phyloP scores from a whole-genome alignment of 1,140 invertebrate species.

The Latrodectus geometricus region DNA sequence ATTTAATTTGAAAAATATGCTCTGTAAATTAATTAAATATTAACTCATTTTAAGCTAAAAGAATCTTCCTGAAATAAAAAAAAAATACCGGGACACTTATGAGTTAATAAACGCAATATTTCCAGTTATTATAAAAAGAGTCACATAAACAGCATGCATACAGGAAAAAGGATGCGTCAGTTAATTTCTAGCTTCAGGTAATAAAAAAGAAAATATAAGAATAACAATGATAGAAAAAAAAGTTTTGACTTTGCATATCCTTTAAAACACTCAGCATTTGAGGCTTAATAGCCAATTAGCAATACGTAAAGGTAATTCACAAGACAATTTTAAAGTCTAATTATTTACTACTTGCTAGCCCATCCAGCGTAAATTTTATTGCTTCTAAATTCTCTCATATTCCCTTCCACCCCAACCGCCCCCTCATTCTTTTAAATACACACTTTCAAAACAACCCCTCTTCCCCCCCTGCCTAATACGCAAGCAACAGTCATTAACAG shows the following conservation, averaged over 20 bases:
- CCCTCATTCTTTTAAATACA: not conserved
- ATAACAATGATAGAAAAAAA: not conserved
- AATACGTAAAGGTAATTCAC: conserved; percentile 39
- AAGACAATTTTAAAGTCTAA: conserved; percentile 47
- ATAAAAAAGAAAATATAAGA: not conserved
- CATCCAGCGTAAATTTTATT: conserved; percentile 1
- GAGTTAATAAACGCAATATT: too few relatives aligned
- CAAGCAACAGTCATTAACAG: conserved; percentile 38
- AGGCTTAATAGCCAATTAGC: conserved; percentile 53
- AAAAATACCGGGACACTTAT: too few relatives aligned
- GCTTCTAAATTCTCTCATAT: not conserved
- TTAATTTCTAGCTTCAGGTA: too few relatives aligned
- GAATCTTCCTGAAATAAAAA: too few relatives aligned
- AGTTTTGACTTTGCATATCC: not conserved
- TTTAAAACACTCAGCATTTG: conserved; percentile 25
- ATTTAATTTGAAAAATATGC: too few relatives aligned
- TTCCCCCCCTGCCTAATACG: not conserved
- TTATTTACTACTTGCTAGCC: conserved; percentile 35
- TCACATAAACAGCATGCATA: too few relatives aligned
- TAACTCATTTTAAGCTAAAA: too few relatives aligned
- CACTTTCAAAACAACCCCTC: conserved; percentile 12
- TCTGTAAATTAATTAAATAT: too few relatives aligned
- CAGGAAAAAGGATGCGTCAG: too few relatives aligned
- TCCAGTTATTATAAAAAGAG: too few relatives aligned
- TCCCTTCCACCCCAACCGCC: not conserved